phyloP scores from a whole-genome alignment of 2,888 invertebrate species.

The Drosophila acutilabella region DNA sequence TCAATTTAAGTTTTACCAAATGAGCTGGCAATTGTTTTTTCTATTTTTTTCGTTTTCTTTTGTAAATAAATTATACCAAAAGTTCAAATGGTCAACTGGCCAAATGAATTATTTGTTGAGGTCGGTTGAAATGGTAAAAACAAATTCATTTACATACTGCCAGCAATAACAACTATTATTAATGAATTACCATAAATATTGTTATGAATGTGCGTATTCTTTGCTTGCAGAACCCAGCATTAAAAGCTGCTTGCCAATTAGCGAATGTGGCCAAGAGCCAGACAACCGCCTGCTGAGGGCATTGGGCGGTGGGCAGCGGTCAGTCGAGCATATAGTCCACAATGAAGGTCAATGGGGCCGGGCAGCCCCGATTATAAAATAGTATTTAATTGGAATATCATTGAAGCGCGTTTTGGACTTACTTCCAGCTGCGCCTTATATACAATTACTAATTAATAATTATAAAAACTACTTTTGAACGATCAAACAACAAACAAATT shows the following conservation, averaged over 20 bases:
- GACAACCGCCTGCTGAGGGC: constrained; percentile 51
- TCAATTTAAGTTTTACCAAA: constrained; percentile 33
- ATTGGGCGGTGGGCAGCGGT: constrained; percentile 47
- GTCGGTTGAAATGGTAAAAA: constrained; percentile 28
- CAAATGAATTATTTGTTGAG: constrained; percentile 43
- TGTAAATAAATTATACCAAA: constrained; percentile 49
- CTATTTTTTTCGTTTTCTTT: not conserved
- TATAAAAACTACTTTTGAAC: constrained; percentile 15
- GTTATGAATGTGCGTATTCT: constrained; percentile 39
- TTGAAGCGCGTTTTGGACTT: constrained; percentile 39
- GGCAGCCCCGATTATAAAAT: constrained; percentile 52
- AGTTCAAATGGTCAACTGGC: constrained; percentile 55
- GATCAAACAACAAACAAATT: constrained; percentile 28
- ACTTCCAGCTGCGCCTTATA: constrained; percentile 33
- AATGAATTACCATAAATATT: constrained; percentile 54
- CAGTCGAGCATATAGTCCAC: constrained; percentile 63
- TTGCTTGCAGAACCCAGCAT: constrained; percentile 49
- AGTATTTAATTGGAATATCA: constrained; percentile 71
- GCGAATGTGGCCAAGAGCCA: constrained; percentile 42
- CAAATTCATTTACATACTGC: constrained; percentile 55
- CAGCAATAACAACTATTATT: constrained; percentile 30
- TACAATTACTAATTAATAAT: constrained; percentile 29
- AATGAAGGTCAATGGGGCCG: constrained; percentile 44
- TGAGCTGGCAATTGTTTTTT: constrained; percentile 43
- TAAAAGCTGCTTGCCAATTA: constrained; percentile 49